phyloP scores from a whole-genome alignment of 2,888 invertebrate genomes.

The Lochmaea crataegi region DNA sequence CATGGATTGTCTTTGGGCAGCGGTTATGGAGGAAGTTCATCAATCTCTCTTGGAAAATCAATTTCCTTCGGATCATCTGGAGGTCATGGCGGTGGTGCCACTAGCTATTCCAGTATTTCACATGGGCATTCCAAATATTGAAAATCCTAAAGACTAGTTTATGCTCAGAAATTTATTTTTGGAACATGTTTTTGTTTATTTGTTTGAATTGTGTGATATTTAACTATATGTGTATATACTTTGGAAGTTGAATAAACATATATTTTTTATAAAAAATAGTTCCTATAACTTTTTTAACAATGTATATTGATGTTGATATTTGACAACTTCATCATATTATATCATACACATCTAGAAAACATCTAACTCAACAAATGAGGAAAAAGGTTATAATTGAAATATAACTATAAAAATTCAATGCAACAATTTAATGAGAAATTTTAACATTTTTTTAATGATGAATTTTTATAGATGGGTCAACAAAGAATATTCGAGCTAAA shows the following conservation, averaged over 20 bases:
- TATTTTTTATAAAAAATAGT: constrained; percentile 7
- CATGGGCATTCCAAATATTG: constrained; percentile 47
- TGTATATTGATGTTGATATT: no score
- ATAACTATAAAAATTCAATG: no score
- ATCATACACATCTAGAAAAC: no score
- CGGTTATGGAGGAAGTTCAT: constrained; percentile 37
- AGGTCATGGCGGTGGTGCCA: constrained; percentile 49
- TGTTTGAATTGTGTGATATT: constrained; percentile 47
- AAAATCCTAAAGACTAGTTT: constrained; percentile 25
- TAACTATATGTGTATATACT: constrained; percentile 26
- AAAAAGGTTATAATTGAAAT: no score
- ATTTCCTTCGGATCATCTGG: constrained; percentile 42
- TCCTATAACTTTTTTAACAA: background rate
- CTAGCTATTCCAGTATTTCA: constrained; percentile 52
- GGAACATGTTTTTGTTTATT: constrained; percentile 16
- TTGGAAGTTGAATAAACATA: constrained; percentile 25
- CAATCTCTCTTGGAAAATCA: constrained; percentile 39
- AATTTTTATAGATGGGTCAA: no score
- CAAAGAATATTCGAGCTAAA: no score
- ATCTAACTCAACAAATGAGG: no score
- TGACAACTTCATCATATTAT: no score
- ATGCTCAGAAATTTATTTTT: constrained; percentile 27
- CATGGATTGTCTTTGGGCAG: constrained; percentile 32
- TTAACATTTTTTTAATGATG: no score
- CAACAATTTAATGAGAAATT: no score